A percentile compares a stretch with the other conserved stretches of the same genome.
Evolutionary conservation across 2,888 invertebrate genomes (phyloP).

Genomic region (Sesia bembeciformis): DNA sequence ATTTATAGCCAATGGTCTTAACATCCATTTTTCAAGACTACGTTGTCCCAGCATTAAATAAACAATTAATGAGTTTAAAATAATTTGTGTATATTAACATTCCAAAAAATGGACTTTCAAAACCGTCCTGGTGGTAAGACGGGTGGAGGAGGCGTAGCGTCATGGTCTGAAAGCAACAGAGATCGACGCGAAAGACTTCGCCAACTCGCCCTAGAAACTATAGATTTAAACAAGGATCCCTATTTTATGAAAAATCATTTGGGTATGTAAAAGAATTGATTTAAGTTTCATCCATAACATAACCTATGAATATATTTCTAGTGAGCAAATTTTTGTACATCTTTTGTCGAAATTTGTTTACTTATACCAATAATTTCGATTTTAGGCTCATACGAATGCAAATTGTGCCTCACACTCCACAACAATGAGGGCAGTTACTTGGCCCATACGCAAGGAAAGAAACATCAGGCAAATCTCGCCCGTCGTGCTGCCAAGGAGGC

Average conservation of each 20-base stretch:
- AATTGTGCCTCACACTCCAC: conserved; percentile 97
- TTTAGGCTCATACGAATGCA: conserved; percentile 96
- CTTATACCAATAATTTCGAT: conserved; percentile 7
- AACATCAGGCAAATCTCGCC: conserved; percentile 99
- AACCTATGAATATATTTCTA: background rate
- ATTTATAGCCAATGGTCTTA: too few species aligned
- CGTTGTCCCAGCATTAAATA: too few species aligned
- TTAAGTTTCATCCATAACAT: background rate
- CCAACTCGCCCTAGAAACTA: conserved; percentile 97
- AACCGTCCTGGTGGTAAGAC: conserved; percentile 99
- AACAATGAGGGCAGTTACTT: conserved; percentile 99
- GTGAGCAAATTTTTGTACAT: background rate
- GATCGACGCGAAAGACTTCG: conserved; percentile 96
- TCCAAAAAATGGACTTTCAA: conserved; percentile 93
- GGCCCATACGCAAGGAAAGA: conserved; percentile 99
- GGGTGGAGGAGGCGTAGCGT: conserved; percentile 99
- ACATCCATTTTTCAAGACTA: too few species aligned
- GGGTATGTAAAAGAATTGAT: conserved; percentile 57
- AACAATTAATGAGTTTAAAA: too few species aligned
- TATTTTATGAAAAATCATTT: conserved; percentile 99
- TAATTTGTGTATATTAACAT: too few species aligned
- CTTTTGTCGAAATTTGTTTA: background rate
- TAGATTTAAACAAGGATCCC: conserved; percentile 99
- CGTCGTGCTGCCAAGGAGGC: conserved; percentile 98
- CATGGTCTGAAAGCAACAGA: conserved; percentile 98